Conservation (phyloP, 1,140 invertebrate species). For the Drosophila setifemur region DNA sequence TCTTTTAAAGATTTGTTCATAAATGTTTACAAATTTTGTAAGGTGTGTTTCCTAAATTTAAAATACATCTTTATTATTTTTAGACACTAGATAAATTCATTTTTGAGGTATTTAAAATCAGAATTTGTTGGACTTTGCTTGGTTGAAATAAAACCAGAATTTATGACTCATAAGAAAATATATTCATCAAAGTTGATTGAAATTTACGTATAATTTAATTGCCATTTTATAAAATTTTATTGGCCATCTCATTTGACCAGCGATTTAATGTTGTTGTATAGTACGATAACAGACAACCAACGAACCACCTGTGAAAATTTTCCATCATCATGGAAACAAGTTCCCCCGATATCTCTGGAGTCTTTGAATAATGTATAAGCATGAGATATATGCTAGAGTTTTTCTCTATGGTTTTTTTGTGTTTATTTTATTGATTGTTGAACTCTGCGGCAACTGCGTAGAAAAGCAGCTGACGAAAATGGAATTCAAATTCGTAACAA, state of each 20-base stretch:
- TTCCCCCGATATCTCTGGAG: constrained; percentile 3
- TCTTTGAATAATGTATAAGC: constrained; percentile 31
- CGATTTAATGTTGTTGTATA: neutral
- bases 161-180: too few relatives aligned
- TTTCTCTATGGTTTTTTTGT: neutral
- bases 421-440: constrained; percentile 8
- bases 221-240: neutral
- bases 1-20: too few relatives aligned
- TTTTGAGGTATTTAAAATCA: too few relatives aligned
- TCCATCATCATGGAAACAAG: constrained; percentile 32
- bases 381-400: neutral
- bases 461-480: constrained; percentile 5
- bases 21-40: too few relatives aligned
- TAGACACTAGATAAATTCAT: too few relatives aligned
- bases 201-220: neutral
- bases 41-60: too few relatives aligned
- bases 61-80: too few relatives aligned
- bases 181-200: neutral
- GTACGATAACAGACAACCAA: neutral
- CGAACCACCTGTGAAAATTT: constrained; percentile 10
- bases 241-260: neutral
- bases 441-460: constrained; percentile 19
- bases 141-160: too few relatives aligned
- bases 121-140: too few relatives aligned
- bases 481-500: neutral